Conservation (phyloP, 2,888 invertebrate genomes). For the Diarsia dahlii region DNA sequence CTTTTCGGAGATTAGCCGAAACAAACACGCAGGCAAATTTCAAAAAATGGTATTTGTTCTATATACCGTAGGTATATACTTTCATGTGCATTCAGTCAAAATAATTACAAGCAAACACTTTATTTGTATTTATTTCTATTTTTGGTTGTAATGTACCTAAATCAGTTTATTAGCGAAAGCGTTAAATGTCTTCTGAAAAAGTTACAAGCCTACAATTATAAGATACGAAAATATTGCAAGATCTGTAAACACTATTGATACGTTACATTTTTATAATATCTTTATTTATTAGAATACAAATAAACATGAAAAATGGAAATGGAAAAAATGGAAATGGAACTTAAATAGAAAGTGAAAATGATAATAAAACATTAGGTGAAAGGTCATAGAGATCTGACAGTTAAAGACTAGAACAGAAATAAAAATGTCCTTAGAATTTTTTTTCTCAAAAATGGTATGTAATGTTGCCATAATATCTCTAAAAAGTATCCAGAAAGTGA, state of each 20-base stretch:
- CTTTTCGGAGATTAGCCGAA: too few species aligned
- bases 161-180: neutral
- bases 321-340: too few species aligned
- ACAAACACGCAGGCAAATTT: too few species aligned
- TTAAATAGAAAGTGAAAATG: constrained; percentile 30
- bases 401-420: neutral
- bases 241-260: neutral
- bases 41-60: too few species aligned
- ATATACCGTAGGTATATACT: too few species aligned
- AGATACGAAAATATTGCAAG: neutral
- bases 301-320: too few species aligned
- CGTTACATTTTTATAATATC: neutral
- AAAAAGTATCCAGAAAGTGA: too few species aligned
- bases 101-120: neutral
- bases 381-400: neutral
- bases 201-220: neutral
- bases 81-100: too few species aligned
- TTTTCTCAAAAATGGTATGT: too few species aligned
- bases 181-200: neutral
- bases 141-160: neutral
- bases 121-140: neutral
- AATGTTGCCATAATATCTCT: too few species aligned
- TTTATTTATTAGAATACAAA: neutral
- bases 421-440: constrained; percentile 9
- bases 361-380: constrained; percentile 21